phyloP scores from a whole-genome alignment of 2,797 vertebrate species.

The Dromococcyx pavoninus region DNA sequence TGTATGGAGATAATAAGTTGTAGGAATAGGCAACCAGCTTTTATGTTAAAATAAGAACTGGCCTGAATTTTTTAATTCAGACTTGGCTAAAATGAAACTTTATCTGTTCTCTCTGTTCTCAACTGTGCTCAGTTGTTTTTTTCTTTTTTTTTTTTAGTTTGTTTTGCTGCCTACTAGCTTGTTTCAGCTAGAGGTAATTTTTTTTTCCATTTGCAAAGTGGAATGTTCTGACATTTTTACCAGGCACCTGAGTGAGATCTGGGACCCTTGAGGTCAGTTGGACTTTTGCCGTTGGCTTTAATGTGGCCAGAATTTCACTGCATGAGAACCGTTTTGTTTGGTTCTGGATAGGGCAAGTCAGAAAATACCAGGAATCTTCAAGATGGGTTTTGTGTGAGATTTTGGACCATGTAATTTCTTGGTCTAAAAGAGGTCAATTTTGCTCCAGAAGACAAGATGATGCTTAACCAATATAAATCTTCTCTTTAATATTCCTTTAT shows the following conservation, averaged over 20 bases:
- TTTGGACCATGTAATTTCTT: not conserved
- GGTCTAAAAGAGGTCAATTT: not conserved
- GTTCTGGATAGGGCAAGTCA: not conserved
- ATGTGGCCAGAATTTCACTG: not conserved
- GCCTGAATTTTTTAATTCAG: not conserved
- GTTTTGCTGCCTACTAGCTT: not conserved
- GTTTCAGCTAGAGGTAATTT: not conserved
- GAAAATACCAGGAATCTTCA: not conserved
- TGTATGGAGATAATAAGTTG: slow-evolving; percentile 22
- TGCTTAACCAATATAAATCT: not conserved
- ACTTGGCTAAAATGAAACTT: not conserved
- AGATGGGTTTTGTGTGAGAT: not conserved
- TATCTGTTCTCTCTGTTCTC: not conserved
- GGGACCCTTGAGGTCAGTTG: slow-evolving; percentile 35
- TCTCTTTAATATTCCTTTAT: not conserved
- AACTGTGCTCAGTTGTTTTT: not conserved
- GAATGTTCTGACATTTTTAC: slow-evolving; percentile 41
- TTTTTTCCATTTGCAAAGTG: not conserved
- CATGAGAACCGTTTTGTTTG: not conserved
- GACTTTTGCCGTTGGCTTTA: slow-evolving; percentile 42
- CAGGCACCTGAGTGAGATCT: slow-evolving; percentile 26
- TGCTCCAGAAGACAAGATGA: not conserved
- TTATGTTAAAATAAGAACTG: not conserved
- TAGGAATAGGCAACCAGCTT: not conserved
- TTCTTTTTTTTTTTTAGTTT: too few species aligned